phyloP scores from a whole-genome alignment of 2,888 invertebrate species.

The Drosophila borealis region DNA sequence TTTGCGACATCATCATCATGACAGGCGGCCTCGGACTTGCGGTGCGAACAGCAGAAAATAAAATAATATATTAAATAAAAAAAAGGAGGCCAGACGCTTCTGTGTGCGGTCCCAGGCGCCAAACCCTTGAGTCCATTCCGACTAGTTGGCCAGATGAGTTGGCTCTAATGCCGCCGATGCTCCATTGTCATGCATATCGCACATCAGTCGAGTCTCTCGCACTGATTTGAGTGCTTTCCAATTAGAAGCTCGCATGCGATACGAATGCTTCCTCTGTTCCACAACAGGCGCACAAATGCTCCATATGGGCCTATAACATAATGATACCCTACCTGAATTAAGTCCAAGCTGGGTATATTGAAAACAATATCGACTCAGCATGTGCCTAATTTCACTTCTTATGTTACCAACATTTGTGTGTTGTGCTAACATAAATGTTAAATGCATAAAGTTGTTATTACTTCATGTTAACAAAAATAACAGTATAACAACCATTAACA shows the following conservation, averaged over 20 bases:
- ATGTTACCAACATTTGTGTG: background rate
- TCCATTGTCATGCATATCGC: conserved; percentile 52
- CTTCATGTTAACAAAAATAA: no score
- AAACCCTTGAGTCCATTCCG: conserved; percentile 35
- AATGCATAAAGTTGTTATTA: no score
- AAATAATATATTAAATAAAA: conserved; percentile 5
- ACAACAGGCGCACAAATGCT: conserved; percentile 26
- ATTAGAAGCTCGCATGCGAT: conserved; percentile 68
- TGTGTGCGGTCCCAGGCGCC: conserved; percentile 32
- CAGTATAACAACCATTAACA: no score
- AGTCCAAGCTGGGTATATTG: background rate
- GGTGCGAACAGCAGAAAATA: background rate
- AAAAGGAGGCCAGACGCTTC: conserved; percentile 2
- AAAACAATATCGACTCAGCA: background rate
- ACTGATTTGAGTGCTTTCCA: conserved; percentile 75
- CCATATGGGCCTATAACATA: conserved; percentile 28
- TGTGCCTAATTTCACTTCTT: no score
- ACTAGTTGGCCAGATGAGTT: conserved; percentile 18
- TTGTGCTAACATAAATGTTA: background rate
- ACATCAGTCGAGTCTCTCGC: conserved; percentile 42
- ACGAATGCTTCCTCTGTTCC: conserved; percentile 18
- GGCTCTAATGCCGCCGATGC: conserved; percentile 19
- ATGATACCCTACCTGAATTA: conserved; percentile 7
- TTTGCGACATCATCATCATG: conserved; percentile 54
- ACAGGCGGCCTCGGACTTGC: conserved; percentile 22